Evolutionary conservation across 2,797 vertebrate genomes (phyloP).

Genomic region (Enteromius paludinosus): DNA sequence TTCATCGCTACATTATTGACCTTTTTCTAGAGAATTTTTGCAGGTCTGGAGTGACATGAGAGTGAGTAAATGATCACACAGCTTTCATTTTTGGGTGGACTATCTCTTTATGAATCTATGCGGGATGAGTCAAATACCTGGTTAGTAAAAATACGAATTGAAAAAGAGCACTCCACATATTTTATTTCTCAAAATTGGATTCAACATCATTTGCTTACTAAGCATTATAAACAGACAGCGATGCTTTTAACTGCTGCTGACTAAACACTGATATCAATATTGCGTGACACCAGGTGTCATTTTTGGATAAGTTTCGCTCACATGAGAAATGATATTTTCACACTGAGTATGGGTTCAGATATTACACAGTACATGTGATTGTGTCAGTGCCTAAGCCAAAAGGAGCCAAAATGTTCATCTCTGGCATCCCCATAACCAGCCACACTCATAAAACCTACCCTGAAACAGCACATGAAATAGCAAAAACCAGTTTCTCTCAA

Average conservation of each 20-base stretch:
- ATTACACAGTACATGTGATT: conserved; percentile 57
- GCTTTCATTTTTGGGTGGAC: background rate
- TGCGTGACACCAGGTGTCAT: conserved; percentile 52
- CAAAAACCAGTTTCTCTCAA: conserved; percentile 23
- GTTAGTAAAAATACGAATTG: background rate
- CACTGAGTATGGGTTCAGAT: conserved; percentile 62
- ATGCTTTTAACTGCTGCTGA: conserved; percentile 47
- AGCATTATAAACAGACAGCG: conserved; percentile 10
- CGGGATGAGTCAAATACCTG: background rate
- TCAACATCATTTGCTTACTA: conserved; percentile 31
- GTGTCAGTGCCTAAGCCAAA: conserved; percentile 67
- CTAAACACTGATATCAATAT: conserved; percentile 46
- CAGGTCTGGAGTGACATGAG: background rate
- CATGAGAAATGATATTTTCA: conserved; percentile 64
- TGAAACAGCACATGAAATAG: conserved; percentile 21
- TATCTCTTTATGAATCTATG: conserved; percentile 2
- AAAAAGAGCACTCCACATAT: background rate
- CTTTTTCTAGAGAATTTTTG: background rate
- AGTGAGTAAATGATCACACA: background rate
- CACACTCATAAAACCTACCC: background rate
- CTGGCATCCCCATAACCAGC: background rate
- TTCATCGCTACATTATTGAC: background rate
- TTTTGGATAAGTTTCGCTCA: conserved; percentile 68
- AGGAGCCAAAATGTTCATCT: conserved; percentile 60
- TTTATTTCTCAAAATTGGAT: conserved; percentile 22